Conservation (phyloP, 2,113 vertebrate species). For the Entelurus aequoreus region DNA sequence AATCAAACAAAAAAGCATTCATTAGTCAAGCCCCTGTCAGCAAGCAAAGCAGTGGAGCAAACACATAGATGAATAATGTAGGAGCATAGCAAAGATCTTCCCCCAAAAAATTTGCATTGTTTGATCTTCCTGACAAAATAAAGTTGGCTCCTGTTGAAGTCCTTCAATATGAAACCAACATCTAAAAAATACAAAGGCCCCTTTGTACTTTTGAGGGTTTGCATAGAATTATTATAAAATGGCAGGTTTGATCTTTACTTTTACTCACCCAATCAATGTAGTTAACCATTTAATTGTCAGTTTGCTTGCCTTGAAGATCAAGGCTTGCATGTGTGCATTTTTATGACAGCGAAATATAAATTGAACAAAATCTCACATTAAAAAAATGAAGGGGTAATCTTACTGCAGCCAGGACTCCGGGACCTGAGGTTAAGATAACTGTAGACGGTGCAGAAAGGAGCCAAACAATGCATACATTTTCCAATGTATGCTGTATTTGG, state of each 20-base stretch:
- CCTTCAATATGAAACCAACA: not conserved
- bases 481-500: conserved; percentile 14
- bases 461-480: conserved; percentile 44
- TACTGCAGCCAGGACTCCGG: conserved; percentile 34
- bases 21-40: not conserved
- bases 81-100: not conserved
- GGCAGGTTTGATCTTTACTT: conserved; percentile 14
- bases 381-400: conserved; percentile 41
- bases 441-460: conserved; percentile 30
- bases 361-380: conserved; percentile 50
- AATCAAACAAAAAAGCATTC: not conserved
- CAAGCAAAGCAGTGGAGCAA: not conserved
- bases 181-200: not conserved
- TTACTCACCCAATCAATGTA: conserved; percentile 7
- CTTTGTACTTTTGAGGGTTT: not conserved
- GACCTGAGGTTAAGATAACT: conserved; percentile 46
- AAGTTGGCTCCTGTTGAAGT: not conserved
- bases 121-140: not conserved
- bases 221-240: conserved; percentile 3
- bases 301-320: conserved; percentile 29
- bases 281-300: conserved; percentile 17
- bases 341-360: conserved; percentile 45
- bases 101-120: not conserved
- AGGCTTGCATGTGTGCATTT: conserved; percentile 11
- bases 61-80: not conserved